These are phyloP conservation scores for Meriones psammophilus DNA, from an alignment of 2,797 vertebrate species.

Conservation along the genomic window DNA sequence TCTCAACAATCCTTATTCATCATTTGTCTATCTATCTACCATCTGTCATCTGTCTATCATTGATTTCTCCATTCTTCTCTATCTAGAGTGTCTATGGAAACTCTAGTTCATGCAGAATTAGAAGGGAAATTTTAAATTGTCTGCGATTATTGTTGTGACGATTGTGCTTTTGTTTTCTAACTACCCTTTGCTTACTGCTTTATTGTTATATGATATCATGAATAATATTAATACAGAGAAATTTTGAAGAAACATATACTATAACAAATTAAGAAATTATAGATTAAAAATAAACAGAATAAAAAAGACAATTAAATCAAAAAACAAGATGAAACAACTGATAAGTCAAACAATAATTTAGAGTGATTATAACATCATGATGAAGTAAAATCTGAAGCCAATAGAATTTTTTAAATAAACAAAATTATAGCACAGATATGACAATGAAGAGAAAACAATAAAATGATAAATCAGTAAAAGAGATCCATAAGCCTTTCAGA, in stretches of 20 bases:
- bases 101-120: not conserved
- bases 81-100: not conserved
- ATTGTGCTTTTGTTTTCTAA: not conserved
- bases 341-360: not conserved
- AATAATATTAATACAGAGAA: not conserved
- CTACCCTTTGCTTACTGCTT: not conserved
- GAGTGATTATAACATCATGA: not conserved
- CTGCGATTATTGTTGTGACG: not conserved
- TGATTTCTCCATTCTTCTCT: too few species aligned
- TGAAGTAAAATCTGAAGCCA: not conserved
- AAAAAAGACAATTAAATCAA: too few species aligned
- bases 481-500: not conserved
- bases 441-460: not conserved
- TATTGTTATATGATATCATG: not conserved
- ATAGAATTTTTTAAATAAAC: not conserved
- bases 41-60: too few species aligned
- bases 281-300: not conserved
- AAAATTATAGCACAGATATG: not conserved
- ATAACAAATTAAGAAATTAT: not conserved
- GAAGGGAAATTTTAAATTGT: not conserved
- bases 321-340: not conserved
- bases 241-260: not conserved
- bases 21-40: too few species aligned
- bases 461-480: not conserved
- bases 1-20: not conserved